Evolutionary conservation across 2,797 vertebrate genomes (phyloP).

Genomic region (Xenentodon cancila): DNA sequence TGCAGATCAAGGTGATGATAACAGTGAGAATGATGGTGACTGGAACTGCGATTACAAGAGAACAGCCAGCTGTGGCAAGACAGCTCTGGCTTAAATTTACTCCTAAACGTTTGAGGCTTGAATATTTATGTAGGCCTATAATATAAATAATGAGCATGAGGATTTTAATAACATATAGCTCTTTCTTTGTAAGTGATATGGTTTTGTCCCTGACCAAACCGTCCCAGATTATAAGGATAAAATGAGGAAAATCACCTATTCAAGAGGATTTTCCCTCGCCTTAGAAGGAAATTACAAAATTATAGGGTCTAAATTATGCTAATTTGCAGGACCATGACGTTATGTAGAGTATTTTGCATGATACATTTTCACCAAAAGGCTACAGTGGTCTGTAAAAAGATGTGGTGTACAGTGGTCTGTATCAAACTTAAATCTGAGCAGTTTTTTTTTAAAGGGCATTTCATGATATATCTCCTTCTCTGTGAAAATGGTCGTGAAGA

Average conservation of each 20-base stretch:
- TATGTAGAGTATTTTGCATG: slow-evolving; percentile 3
- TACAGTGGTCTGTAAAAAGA: slow-evolving; percentile 15
- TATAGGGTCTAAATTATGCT: too few relatives aligned
- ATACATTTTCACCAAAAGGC: slow-evolving; percentile 27
- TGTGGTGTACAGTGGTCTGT: too few relatives aligned
- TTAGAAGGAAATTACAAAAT: too few relatives aligned
- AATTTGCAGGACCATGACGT: too few relatives aligned
- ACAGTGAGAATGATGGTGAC: slow-evolving; percentile 30
- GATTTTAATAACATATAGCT: slow-evolving; percentile 8
- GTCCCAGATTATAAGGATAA: slow-evolving; percentile 42
- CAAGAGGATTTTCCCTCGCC: too few relatives aligned
- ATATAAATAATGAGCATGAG: too few relatives aligned
- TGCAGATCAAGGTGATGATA: slow-evolving; percentile 53
- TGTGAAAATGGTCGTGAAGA: slow-evolving; percentile 8
- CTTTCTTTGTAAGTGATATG: slow-evolving; percentile 19
- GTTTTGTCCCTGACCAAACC: slow-evolving; percentile 38
- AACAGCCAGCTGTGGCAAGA: slow-evolving; percentile 2
- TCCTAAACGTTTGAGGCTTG: neutral
- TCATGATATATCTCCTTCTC: slow-evolving; percentile 3
- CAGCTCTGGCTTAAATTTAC: slow-evolving; percentile 6
- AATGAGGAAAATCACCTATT: too few relatives aligned
- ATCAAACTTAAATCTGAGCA: slow-evolving; percentile 18
- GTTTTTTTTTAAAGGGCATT: neutral
- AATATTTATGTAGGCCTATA: neutral
- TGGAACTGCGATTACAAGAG: slow-evolving; percentile 25